Percentiles rank a stretch among this genome's conserved stretches.
These are phyloP conservation scores for Cossypha polioptera DNA, from an alignment of 2,797 vertebrate species.

Conservation along the genomic window DNA sequence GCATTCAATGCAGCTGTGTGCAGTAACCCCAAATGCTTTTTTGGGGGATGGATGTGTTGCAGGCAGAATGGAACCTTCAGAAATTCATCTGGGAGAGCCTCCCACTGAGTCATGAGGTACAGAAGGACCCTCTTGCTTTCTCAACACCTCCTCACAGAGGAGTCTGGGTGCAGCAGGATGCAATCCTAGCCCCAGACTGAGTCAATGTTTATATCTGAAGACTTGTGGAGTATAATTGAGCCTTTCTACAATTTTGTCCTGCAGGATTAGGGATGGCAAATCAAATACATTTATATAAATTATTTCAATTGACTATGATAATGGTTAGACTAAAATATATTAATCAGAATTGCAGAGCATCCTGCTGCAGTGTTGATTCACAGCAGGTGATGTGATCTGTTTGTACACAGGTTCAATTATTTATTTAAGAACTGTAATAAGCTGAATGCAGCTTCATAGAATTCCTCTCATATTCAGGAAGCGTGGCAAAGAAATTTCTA, in stretches of 20 bases:
- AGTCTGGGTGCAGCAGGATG: background rate
- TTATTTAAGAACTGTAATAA: background rate
- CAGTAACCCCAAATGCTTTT: background rate
- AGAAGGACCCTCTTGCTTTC: background rate
- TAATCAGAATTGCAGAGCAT: background rate
- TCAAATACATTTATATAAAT: background rate
- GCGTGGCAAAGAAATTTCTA: background rate
- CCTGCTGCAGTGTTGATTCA: background rate
- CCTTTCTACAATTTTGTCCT: background rate
- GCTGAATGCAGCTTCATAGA: background rate
- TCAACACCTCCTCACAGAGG: background rate
- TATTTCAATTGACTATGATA: background rate
- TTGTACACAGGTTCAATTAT: background rate
- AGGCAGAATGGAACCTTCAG: background rate
- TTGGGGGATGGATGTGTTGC: background rate
- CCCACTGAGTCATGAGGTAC: background rate
- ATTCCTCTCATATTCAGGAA: background rate
- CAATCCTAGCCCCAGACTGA: background rate
- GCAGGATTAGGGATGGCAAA: background rate
- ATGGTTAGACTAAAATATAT: background rate
- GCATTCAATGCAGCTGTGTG: background rate
- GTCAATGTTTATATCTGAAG: background rate
- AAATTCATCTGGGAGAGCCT: background rate
- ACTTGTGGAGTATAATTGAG: background rate
- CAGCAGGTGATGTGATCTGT: background rate